Conservation (phyloP, 2,888 invertebrate species). For the Branchipolynoe longqiensis region DNA sequence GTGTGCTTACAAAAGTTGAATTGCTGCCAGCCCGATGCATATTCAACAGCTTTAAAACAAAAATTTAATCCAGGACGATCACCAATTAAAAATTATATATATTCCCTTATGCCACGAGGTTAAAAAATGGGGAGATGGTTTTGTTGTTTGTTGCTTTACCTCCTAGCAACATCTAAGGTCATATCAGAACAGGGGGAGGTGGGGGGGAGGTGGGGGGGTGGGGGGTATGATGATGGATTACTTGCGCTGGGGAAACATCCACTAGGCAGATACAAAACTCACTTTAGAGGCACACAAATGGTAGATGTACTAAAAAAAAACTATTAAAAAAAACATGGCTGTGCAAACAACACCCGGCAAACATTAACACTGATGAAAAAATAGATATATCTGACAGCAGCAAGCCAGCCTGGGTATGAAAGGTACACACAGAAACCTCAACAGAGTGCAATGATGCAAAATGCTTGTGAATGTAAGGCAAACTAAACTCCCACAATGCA, state of each 20-base stretch:
- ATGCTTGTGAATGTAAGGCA: conserved; percentile 50
- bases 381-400: conserved; percentile 44
- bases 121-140: too few species aligned
- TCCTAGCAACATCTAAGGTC: too few species aligned
- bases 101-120: too few species aligned
- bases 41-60: too few species aligned
- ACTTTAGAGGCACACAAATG: conserved; percentile 34
- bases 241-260: background rate
- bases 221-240: too few species aligned
- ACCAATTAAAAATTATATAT: too few species aligned
- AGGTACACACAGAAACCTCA: conserved; percentile 19
- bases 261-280: background rate
- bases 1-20: too few species aligned
- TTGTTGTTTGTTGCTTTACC: too few species aligned
- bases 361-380: conserved; percentile 34
- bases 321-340: background rate
- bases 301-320: background rate
- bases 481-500: conserved; percentile 26
- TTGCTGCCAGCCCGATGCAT: too few species aligned
- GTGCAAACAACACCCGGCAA: conserved; percentile 37
- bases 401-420: conserved; percentile 9
- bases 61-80: too few species aligned
- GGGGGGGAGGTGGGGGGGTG: too few species aligned
- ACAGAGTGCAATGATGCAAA: conserved; percentile 35
- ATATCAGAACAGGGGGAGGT: too few species aligned